Conservation (phyloP, 1,140 invertebrate genomes). For the Chlorops oryzae region DNA sequence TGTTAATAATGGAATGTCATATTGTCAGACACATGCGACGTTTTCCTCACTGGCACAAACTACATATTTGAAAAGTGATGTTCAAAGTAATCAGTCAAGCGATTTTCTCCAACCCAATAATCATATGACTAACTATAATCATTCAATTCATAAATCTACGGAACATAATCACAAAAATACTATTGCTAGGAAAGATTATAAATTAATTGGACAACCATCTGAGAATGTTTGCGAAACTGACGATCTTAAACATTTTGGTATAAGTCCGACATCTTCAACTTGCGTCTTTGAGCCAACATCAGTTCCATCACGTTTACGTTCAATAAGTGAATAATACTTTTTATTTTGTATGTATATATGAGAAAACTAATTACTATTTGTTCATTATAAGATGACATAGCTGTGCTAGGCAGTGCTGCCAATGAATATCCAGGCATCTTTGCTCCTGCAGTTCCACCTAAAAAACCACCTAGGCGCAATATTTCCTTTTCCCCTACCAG, state of each 20-base stretch:
- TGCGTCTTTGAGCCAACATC: conserved; percentile 49
- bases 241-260: conserved; percentile 18
- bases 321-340: conserved; percentile 4
- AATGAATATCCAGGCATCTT: conserved; percentile 27
- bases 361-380: too few species aligned
- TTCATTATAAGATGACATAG: conserved; percentile 20
- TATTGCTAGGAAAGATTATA: too few species aligned
- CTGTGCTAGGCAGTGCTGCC: conserved; percentile 10
- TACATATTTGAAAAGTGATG: too few species aligned
- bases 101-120: not conserved
- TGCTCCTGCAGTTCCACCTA: conserved; percentile 70
- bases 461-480: conserved; percentile 80
- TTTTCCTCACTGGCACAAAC: too few species aligned
- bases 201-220: too few species aligned
- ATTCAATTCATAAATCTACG: not conserved
- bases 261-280: conserved; percentile 44
- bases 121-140: too few species aligned
- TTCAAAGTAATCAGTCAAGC: not conserved
- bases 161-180: not conserved
- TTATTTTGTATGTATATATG: too few species aligned
- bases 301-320: conserved; percentile 38
- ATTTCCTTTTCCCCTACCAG: conserved; percentile 69
- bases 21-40: too few species aligned
- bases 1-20: too few species aligned
- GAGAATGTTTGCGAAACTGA: too few species aligned